Base-by-base conservation (phyloP, 2,797 vertebrate genomes). In the Cuculus canorus region DNA sequence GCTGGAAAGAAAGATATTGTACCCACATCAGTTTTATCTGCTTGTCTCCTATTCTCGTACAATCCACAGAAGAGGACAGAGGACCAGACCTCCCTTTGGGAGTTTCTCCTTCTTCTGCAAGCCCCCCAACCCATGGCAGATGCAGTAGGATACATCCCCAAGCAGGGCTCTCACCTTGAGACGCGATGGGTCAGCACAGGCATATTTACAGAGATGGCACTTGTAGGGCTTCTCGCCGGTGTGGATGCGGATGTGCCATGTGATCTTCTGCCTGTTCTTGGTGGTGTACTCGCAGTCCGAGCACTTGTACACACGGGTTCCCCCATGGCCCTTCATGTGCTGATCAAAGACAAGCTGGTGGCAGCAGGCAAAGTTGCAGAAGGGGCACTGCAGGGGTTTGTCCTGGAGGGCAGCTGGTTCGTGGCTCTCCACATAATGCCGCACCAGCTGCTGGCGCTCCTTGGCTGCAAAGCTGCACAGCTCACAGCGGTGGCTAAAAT, bases 141-240 rank as follows among this genome's bases (percentile, higher is more conserved):
- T 25, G 22, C 37, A 72, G 54, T 2, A 65, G 60, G 64, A 48
- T 8, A 48, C 11, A 39, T 30, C 45, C 28, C 23, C 25, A 69
- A 47, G 37, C 21, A 68, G 23, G n/a, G 27, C 16, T 48, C 96
- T 97, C 96, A 99, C 99, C 99, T 99, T 99, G 60, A 99, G 96
- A 82, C 99, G 98, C 0, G 99, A 99, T 4, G 99, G 99, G 90
- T 99, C 99, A 0, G 98, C 98, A 1, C 99, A 99, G 91, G 99
- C 97, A 2, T 99, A 99, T 52, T 97, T 98, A 88, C 99, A 99
- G 95, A 98, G 98, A 80, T 99, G 98, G 79, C 99, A 99, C 94
- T 95, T 98, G 98, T 99, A 99, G 1, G 99, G 99, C 85, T 99
- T 99, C 97, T 99, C 99, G 1, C 99, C 99, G 0, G 99, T 99